Conservation (phyloP, 1,140 invertebrate genomes). For the Tetragonula clypearis region DNA sequence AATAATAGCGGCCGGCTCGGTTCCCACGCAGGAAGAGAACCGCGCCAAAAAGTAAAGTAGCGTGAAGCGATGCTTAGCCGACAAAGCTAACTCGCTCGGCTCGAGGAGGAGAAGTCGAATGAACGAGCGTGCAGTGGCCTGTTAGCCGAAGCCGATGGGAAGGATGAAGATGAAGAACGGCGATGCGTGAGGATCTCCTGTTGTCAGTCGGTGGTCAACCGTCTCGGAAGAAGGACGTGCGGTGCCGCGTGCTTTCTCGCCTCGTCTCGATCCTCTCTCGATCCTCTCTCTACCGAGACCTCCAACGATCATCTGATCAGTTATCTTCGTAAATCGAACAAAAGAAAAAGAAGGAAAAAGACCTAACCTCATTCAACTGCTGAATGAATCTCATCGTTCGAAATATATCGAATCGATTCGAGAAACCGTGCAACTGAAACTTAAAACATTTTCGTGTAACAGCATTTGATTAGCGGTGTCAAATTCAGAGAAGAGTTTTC, state of each 20-base stretch:
- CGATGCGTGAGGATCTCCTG: conserved; percentile 74
- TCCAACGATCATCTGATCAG: neutral
- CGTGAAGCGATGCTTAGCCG: conserved; percentile 60
- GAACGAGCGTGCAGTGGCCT: conserved; percentile 43
- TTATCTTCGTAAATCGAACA: neutral
- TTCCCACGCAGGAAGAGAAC: conserved; percentile 33
- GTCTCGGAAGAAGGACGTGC: conserved; percentile 73
- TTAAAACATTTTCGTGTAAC: neutral
- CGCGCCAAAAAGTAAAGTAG: conserved; percentile 41
- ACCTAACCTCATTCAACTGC: neutral
- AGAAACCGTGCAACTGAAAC: neutral
- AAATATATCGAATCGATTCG: neutral
- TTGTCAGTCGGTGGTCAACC: conserved; percentile 79
- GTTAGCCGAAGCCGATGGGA: conserved; percentile 52
- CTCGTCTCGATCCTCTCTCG: conserved; percentile 9
- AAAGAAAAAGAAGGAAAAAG: neutral
- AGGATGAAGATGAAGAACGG: conserved; percentile 80
- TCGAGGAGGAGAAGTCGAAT: conserved; percentile 37
- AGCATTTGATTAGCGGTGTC: neutral
- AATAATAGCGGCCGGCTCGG: neutral
- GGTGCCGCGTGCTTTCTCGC: conserved; percentile 40
- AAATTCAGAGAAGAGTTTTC: neutral
- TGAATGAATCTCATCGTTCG: neutral
- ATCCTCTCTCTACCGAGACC: too few species aligned
- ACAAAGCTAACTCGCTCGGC: conserved; percentile 47